phyloP scores from a whole-genome alignment of 2,797 vertebrate genomes.

The Picus viridis region DNA sequence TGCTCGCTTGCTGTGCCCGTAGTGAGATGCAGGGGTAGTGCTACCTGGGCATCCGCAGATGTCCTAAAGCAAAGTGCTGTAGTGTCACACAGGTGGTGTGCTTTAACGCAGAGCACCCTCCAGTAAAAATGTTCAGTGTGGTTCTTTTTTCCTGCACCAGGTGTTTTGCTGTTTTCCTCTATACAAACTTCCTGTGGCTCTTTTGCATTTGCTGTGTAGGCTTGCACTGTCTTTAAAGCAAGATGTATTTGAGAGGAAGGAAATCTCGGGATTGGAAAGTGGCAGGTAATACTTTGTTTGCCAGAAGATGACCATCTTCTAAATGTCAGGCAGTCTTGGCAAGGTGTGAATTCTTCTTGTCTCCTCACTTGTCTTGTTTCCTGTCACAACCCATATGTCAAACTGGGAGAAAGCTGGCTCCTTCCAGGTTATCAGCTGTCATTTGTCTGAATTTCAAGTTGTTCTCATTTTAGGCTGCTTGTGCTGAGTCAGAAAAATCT shows the following conservation, averaged over 20 bases:
- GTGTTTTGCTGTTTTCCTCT: not conserved
- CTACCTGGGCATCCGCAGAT: not conserved
- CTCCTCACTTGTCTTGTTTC: not conserved
- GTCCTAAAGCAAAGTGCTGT: not conserved
- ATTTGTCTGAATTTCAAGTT: not conserved
- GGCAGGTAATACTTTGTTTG: not conserved
- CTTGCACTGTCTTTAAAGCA: not conserved
- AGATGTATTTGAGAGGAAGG: not conserved
- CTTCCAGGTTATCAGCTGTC: not conserved
- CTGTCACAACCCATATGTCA: not conserved
- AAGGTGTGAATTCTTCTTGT: not conserved
- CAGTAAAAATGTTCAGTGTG: not conserved
- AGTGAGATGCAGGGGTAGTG: not conserved
- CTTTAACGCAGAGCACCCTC: not conserved
- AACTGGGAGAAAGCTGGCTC: not conserved
- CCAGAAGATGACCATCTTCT: not conserved
- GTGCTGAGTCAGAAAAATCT: not conserved
- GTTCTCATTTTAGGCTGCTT: not conserved
- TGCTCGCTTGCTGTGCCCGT: not conserved
- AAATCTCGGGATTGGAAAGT: not conserved
- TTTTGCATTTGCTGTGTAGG: not conserved
- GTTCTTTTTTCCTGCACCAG: not conserved
- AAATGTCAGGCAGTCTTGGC: not conserved
- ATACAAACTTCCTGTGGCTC: not conserved
- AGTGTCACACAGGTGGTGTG: not conserved